Conservation (phyloP, 2,888 invertebrate species). For the Enchytraeus crypticus region DNA sequence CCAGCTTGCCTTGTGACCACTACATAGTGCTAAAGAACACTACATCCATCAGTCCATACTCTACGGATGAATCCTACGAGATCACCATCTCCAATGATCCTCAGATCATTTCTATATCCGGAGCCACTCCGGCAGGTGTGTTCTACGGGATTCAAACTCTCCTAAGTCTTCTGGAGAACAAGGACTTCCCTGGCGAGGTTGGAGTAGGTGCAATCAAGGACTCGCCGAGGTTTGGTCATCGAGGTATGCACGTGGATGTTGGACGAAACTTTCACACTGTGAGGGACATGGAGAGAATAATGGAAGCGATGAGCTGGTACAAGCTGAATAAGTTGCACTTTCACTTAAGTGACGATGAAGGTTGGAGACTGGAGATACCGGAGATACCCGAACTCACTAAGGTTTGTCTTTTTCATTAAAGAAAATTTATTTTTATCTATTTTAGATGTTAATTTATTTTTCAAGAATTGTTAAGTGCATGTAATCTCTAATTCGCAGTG, state of each 20-base stretch:
- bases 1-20: neutral
- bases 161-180: slow-evolving; percentile 7
- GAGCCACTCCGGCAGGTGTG: slow-evolving; percentile 3
- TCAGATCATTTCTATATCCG: neutral
- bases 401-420: slow-evolving; percentile 21
- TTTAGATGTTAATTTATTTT: too few relatives aligned
- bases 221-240: slow-evolving; percentile 8
- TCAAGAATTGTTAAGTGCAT: too few relatives aligned
- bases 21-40: neutral
- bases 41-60: neutral
- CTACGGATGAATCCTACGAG: neutral
- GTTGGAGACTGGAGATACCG: slow-evolving; percentile 43
- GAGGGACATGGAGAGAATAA: slow-evolving; percentile 15
- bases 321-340: slow-evolving; percentile 43
- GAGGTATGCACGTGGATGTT: slow-evolving; percentile 41
- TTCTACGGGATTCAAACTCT: slow-evolving; percentile 19
- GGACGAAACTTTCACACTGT: slow-evolving; percentile 37
- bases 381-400: slow-evolving; percentile 39
- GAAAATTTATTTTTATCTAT: neutral
- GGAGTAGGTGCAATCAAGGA: slow-evolving; percentile 4
- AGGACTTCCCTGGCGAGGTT: neutral
- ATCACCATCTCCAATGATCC: neutral
- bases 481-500: too few relatives aligned
- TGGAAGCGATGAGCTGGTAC: slow-evolving; percentile 40
- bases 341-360: slow-evolving; percentile 45